Conservation (phyloP, 2,888 invertebrate species). For the Andricus curvator region DNA sequence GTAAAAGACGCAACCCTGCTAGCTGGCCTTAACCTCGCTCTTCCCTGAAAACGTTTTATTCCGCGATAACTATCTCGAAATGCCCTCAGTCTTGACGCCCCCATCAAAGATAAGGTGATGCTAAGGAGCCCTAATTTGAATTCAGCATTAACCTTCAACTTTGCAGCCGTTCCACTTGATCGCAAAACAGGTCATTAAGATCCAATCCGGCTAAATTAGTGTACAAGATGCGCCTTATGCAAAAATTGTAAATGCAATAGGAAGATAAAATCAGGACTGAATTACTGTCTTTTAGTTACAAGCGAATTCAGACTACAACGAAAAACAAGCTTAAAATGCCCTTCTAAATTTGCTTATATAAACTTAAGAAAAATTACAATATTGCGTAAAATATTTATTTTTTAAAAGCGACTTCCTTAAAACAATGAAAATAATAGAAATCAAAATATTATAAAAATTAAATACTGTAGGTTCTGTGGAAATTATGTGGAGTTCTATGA, state of each 20-base stretch:
- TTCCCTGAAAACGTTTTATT: constrained; percentile 25
- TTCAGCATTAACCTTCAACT: constrained; percentile 30
- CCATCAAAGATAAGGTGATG: constrained; percentile 35
- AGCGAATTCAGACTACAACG: background rate
- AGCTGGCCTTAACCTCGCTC: background rate
- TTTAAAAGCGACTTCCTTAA: no score
- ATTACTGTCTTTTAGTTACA: background rate
- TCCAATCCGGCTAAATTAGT: constrained; percentile 24
- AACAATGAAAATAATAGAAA: no score
- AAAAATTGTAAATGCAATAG: background rate
- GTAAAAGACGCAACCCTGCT: constrained; percentile 24
- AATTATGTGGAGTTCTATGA: no score
- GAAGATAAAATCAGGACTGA: background rate
- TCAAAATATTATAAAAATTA: no score
- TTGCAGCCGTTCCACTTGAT: constrained; percentile 26
- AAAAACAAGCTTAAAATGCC: background rate
- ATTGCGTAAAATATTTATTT: no score
- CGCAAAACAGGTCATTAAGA: constrained; percentile 38
- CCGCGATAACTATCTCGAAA: constrained; percentile 22
- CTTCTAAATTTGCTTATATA: background rate
- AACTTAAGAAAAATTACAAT: no score
- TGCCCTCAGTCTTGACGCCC: constrained; percentile 33
- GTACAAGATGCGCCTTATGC: background rate
- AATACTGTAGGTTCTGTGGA: no score
- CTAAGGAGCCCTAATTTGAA: constrained; percentile 38